Conservation (phyloP, 2,888 invertebrate genomes). For the Melieria picta region DNA sequence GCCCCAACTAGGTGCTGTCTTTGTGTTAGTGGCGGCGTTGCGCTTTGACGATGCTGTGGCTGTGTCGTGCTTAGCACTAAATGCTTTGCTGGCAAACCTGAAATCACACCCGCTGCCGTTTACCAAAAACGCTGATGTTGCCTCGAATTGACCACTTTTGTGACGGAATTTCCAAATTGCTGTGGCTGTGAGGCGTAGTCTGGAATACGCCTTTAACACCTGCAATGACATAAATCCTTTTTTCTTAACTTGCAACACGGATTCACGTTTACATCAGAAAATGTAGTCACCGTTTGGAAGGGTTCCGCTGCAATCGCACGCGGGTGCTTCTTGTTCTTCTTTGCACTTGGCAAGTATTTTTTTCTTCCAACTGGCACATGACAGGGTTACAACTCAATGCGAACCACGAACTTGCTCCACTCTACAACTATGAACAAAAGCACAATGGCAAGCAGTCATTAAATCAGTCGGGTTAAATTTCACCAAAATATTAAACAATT, state of each 20-base stretch:
- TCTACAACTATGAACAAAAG: too few relatives aligned
- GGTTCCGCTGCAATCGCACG: conserved; percentile 15
- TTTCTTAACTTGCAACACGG: conserved; percentile 38
- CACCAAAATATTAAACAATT: too few relatives aligned
- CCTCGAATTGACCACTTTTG: conserved; percentile 1
- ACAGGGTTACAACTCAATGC: background rate
- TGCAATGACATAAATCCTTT: conserved; percentile 55
- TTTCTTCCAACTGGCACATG: background rate
- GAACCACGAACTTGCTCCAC: too few relatives aligned
- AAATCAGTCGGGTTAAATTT: too few relatives aligned
- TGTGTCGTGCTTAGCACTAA: conserved; percentile 38
- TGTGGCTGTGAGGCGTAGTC: conserved; percentile 40
- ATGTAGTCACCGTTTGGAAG: background rate
- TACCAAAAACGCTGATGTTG: too few relatives aligned
- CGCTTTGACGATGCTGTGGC: conserved; percentile 24
- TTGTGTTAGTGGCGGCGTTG: conserved; percentile 19
- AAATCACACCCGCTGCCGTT: conserved; percentile 15
- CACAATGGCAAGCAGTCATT: too few relatives aligned
- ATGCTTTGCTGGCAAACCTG: conserved; percentile 39
- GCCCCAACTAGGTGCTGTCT: conserved; percentile 70
- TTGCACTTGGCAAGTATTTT: background rate
- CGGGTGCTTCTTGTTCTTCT: background rate
- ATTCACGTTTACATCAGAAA: conserved; percentile 15
- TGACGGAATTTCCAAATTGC: conserved; percentile 25
- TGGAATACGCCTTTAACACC: conserved; percentile 52